phyloP scores from a whole-genome alignment of 1,140 invertebrate genomes.

The Zophobas atratus region DNA sequence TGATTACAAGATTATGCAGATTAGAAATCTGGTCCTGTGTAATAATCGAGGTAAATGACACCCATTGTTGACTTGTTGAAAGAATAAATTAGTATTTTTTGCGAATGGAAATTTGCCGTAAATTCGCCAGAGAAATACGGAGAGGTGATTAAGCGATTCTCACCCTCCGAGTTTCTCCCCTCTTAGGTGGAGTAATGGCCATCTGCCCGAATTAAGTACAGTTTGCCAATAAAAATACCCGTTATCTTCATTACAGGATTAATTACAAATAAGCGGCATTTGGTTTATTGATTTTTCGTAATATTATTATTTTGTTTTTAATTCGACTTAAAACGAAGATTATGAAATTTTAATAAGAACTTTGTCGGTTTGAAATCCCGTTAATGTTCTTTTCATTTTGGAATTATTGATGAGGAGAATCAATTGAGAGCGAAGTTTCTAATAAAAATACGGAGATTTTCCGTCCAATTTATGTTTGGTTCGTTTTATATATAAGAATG shows the following conservation, averaged over 20 bases:
- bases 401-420: no score
- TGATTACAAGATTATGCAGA: constrained; percentile 17
- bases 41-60: background rate
- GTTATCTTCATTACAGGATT: background rate
- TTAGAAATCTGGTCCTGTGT: background rate
- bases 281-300: constrained; percentile 3
- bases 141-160: constrained; percentile 34
- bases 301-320: background rate
- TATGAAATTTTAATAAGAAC: no score
- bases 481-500: no score
- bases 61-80: background rate
- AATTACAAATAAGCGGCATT: background rate
- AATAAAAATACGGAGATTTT: no score
- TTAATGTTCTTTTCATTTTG: no score
- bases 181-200: constrained; percentile 26
- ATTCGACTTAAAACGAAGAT: background rate
- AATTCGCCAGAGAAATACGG: background rate
- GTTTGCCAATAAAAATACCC: constrained; percentile 26
- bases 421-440: no score
- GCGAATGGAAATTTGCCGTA: background rate
- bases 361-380: no score
- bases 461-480: no score
- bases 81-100: background rate
- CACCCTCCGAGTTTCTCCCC: constrained; percentile 37
- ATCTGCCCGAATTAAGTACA: constrained; percentile 40